A percentile compares a stretch with the other conserved stretches of the same genome.
phyloP scores from a whole-genome alignment of 2,113 vertebrate genomes.

The Phoxinus phoxinus region DNA sequence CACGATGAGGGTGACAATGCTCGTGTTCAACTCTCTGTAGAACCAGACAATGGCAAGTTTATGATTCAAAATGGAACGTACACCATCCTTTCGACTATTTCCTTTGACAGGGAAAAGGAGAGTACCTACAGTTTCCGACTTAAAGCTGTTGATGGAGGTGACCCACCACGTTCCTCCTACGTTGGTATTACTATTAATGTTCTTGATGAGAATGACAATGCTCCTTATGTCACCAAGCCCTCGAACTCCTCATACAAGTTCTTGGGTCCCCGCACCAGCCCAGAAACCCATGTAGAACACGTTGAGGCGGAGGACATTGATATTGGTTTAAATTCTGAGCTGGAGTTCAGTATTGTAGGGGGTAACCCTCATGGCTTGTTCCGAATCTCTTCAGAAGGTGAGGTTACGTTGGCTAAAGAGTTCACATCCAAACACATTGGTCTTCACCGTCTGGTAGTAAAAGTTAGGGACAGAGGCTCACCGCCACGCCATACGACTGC shows the following conservation, averaged over 20 bases:
- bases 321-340: conserved; percentile 85
- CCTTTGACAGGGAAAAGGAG: conserved; percentile 95
- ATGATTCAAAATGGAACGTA: conserved; percentile 95
- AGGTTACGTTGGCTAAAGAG: conserved; percentile 89
- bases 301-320: conserved; percentile 96
- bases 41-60: conserved; percentile 95
- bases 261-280: conserved; percentile 82
- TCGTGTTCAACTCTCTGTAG: conserved; percentile 84
- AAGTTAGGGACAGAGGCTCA: conserved; percentile 90
- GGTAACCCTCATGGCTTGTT: conserved; percentile 95
- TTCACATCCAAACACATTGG: conserved; percentile 91
- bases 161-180: conserved; percentile 91
- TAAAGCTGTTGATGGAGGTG: conserved; percentile 89
- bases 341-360: conserved; percentile 87
- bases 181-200: conserved; percentile 97
- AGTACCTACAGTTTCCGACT: conserved; percentile 95
- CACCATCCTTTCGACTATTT: conserved; percentile 95
- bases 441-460: conserved; percentile 92
- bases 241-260: conserved; percentile 92
- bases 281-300: conserved; percentile 85
- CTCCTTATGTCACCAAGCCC: conserved; percentile 92
- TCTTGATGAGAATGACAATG: conserved; percentile 95
- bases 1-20: conserved; percentile 93
- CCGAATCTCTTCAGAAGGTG: conserved; percentile 87
- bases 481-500: conserved; percentile 89